A percentile compares a stretch with the other conserved stretches of the same genome.
These are phyloP conservation scores for Desmodus rotundus DNA, from an alignment of 2,113 vertebrate species.

Conservation along the genomic window DNA sequence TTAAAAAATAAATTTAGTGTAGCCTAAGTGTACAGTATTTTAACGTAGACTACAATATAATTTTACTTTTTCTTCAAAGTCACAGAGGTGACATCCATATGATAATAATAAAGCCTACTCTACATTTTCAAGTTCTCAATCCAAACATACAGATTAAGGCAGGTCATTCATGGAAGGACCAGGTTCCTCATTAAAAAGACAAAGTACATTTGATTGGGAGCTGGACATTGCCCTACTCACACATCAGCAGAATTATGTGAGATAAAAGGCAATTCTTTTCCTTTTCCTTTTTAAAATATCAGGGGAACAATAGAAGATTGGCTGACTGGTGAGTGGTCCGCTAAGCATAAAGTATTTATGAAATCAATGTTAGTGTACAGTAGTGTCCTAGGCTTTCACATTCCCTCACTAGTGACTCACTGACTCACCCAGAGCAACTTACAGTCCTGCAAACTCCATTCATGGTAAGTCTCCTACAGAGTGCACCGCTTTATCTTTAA, in stretches of 20 bases:
- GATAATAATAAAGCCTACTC: constrained; percentile 46
- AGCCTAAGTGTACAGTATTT: not conserved
- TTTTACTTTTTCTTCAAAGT: constrained; percentile 59
- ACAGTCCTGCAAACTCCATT: not conserved
- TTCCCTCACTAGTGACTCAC: not conserved
- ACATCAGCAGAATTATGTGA: constrained; percentile 62
- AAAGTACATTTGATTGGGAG: not conserved
- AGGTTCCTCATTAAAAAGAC: constrained; percentile 41
- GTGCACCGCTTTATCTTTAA: not conserved
- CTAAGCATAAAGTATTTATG: not conserved
- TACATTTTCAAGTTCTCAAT: constrained; percentile 53
- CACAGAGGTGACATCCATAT: constrained; percentile 57
- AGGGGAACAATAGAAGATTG: constrained; percentile 63
- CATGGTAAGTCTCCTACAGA: not conserved
- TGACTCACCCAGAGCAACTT: not conserved
- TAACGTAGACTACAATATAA: constrained; percentile 62
- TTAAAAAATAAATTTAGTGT: not conserved
- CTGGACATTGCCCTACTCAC: not conserved
- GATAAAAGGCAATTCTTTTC: constrained; percentile 35
- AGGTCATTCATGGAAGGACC: constrained; percentile 54
- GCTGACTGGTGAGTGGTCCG: constrained; percentile 61
- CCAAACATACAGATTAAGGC: constrained; percentile 54
- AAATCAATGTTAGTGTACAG: not conserved
- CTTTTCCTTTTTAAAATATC: too few species aligned
- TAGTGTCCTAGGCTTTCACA: not conserved